A percentile compares a stretch with the other conserved stretches of the same genome.
These are phyloP conservation scores for Brenthis daphne DNA, from an alignment of 2,888 invertebrate species.

Conservation along the genomic window DNA sequence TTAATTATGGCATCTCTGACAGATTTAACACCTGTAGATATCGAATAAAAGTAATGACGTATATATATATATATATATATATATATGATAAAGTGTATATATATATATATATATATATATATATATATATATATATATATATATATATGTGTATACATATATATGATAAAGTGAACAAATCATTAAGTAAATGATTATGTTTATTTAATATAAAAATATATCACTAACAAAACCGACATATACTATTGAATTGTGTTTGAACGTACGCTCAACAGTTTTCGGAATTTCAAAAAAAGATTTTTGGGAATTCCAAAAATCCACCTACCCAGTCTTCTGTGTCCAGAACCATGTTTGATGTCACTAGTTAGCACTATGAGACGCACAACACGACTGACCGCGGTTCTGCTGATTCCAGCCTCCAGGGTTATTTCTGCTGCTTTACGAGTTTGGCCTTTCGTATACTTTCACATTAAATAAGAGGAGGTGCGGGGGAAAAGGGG, in stretches of 20 bases:
- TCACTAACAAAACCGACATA: not conserved
- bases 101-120: no score
- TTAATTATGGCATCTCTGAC: no score
- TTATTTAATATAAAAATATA: not conserved
- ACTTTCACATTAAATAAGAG: constrained; percentile 67
- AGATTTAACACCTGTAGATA: no score
- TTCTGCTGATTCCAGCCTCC: constrained; percentile 75
- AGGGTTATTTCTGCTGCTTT: constrained; percentile 79
- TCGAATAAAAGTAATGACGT: no score
- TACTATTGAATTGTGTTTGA: not conserved
- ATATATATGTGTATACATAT: no score
- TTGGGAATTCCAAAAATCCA: constrained; percentile 38
- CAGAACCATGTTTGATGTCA: constrained; percentile 79
- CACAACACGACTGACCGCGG: constrained; percentile 79
- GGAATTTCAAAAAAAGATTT: constrained; percentile 13
- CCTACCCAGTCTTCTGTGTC: constrained; percentile 81
- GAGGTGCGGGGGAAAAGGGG: constrained; percentile 52
- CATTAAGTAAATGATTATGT: no score
- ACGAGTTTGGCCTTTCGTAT: constrained; percentile 68
- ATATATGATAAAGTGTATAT: no score
- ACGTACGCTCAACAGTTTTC: not conserved
- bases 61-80: no score
- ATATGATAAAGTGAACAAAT: no score
- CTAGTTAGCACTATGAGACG: constrained; percentile 81
- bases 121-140: no score